Evolutionary conservation across 2,888 invertebrate genomes (phyloP).

Genomic region (Meta bourneti): DNA sequence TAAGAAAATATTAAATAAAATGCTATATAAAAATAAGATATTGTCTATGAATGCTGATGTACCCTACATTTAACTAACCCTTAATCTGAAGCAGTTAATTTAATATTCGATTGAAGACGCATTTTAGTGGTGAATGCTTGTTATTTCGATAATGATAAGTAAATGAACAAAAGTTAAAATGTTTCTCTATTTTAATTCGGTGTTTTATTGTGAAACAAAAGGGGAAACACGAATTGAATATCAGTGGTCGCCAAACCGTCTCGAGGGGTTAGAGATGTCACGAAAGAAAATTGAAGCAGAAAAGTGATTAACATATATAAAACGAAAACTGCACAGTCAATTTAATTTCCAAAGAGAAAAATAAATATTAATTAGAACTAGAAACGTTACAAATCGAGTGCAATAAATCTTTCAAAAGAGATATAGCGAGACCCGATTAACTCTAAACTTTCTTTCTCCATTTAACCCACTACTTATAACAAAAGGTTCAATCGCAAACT

Average conservation of each 20-base stretch:
- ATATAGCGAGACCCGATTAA: neutral
- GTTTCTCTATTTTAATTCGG: too few relatives aligned
- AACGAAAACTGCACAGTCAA: neutral
- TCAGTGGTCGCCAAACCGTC: neutral
- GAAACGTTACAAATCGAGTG: neutral
- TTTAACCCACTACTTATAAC: neutral
- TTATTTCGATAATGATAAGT: too few relatives aligned
- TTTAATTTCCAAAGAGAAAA: neutral
- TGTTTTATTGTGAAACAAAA: too few relatives aligned
- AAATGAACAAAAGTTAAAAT: too few relatives aligned
- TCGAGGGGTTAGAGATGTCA: neutral
- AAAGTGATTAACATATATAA: neutral
- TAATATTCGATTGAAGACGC: too few relatives aligned
- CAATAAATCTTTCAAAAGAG: neutral
- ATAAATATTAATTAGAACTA: neutral
- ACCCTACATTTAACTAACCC: too few relatives aligned
- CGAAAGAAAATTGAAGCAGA: neutral
- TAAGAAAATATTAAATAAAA: too few relatives aligned
- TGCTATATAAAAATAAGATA: too few relatives aligned
- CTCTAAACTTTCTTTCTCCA: too few relatives aligned
- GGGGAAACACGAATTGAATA: neutral
- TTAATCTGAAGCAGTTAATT: too few relatives aligned
- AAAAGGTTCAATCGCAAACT: conserved; percentile 53
- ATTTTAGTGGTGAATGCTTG: too few relatives aligned
- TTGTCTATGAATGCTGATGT: too few relatives aligned